Conservation (phyloP, 2,797 vertebrate species). For the Crypturellus tataupa region DNA sequence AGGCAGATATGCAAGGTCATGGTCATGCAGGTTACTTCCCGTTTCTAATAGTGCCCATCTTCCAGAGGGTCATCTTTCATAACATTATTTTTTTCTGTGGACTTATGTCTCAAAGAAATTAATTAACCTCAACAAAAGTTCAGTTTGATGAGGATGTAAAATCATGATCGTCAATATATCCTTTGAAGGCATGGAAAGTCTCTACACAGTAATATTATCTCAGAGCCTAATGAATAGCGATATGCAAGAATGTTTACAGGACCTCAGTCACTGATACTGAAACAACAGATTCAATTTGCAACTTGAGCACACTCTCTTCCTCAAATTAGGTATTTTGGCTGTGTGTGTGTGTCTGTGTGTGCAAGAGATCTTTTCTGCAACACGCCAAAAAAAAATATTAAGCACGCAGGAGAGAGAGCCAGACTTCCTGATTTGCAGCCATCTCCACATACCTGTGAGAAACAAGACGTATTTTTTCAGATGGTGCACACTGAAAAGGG, state of each 20-base stretch:
- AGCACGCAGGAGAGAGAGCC: neutral
- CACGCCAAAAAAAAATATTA: neutral
- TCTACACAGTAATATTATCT: neutral
- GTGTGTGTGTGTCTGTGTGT: too few species aligned
- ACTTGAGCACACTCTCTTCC: neutral
- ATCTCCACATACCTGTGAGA: accelerated
- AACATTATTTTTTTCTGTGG: neutral
- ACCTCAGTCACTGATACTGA: neutral
- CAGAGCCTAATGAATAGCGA: neutral
- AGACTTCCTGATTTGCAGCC: neutral
- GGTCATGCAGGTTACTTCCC: neutral
- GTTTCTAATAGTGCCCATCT: neutral
- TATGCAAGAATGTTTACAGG: neutral
- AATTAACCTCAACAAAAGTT: neutral
- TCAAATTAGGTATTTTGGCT: neutral
- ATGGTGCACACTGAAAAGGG: neutral
- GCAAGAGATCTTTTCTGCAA: neutral
- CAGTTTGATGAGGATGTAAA: neutral
- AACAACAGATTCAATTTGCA: neutral
- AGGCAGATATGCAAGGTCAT: neutral
- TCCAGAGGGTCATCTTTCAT: neutral
- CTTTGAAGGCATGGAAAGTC: neutral
- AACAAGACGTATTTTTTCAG: neutral
- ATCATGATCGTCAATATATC: neutral
- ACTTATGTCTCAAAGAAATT: neutral